Percentiles rank a stretch among this genome's conserved stretches.
phyloP scores from a whole-genome alignment of 2,888 invertebrate species.

The Rapana venosa region DNA sequence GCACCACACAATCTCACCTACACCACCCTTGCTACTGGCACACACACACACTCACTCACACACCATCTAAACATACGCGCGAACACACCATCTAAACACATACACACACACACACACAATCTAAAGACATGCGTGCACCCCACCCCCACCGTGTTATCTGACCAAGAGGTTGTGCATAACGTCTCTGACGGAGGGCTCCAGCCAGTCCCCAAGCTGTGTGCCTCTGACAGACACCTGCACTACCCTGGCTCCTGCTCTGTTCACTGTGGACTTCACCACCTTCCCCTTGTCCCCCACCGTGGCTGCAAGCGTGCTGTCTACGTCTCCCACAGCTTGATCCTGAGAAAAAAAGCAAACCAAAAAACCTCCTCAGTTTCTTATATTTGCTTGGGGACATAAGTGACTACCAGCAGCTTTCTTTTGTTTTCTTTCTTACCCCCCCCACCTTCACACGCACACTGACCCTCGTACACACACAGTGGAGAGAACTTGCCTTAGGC shows the following conservation, averaged over 20 bases:
- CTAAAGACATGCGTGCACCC: neutral
- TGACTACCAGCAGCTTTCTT: no score
- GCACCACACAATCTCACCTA: no score
- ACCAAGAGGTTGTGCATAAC: neutral
- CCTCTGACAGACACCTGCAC: slow-evolving; percentile 19
- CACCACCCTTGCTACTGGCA: neutral
- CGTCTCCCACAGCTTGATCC: neutral
- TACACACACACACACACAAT: neutral
- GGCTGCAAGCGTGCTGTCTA: neutral
- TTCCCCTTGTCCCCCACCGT: neutral
- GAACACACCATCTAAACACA: neutral
- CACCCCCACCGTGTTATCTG: neutral
- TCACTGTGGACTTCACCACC: slow-evolving; percentile 3
- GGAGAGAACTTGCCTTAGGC: neutral
- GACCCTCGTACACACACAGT: neutral
- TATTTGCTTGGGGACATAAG: no score
- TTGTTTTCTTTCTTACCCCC: no score
- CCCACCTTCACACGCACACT: neutral
- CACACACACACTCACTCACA: neutral
- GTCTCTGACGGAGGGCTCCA: slow-evolving; percentile 16
- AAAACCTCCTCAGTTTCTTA: no score
- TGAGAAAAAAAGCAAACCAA: neutral
- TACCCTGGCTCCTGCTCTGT: neutral
- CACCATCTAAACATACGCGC: neutral
- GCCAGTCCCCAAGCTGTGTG: neutral